phyloP scores from a whole-genome alignment of 2,113 vertebrate species.

The Misgurnus mizolepis region DNA sequence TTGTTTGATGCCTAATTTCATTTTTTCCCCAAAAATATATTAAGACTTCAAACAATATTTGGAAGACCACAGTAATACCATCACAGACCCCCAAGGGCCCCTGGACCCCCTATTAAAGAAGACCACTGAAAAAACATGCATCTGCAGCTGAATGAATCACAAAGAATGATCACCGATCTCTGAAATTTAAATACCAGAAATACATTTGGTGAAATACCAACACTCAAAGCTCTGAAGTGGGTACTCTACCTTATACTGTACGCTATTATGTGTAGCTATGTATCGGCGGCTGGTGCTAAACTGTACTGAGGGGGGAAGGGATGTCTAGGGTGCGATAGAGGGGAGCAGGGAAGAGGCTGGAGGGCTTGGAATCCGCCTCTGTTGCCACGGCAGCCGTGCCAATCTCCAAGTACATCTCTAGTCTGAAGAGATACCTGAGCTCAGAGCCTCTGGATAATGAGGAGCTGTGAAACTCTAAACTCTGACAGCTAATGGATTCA shows the following conservation, averaged over 20 bases:
- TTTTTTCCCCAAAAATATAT: too few relatives aligned
- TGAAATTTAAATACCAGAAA: not conserved
- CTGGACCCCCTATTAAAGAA: too few relatives aligned
- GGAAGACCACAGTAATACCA: too few relatives aligned
- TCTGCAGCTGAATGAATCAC: too few relatives aligned
- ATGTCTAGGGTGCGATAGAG: slow-evolving; percentile 26
- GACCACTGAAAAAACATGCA: too few relatives aligned
- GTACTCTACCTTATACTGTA: not conserved
- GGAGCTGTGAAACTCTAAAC: slow-evolving; percentile 77
- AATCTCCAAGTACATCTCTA: slow-evolving; percentile 62
- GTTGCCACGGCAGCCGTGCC: slow-evolving; percentile 64
- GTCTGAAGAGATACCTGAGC: slow-evolving; percentile 79
- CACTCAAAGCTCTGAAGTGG: not conserved
- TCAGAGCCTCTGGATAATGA: slow-evolving; percentile 76
- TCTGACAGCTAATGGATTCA: slow-evolving; percentile 65
- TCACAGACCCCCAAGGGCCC: too few relatives aligned
- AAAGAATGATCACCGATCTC: too few relatives aligned
- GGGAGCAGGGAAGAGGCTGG: slow-evolving; percentile 64
- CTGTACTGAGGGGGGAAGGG: slow-evolving; percentile 4
- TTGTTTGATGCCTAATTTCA: too few relatives aligned
- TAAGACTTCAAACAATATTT: too few relatives aligned
- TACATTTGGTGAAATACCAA: slow-evolving; percentile 5
- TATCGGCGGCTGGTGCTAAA: not conserved
- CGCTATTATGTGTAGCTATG: not conserved
- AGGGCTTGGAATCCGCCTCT: slow-evolving; percentile 66